phyloP scores from a whole-genome alignment of 1,140 invertebrate species.

The Solenopsis fugax region DNA sequence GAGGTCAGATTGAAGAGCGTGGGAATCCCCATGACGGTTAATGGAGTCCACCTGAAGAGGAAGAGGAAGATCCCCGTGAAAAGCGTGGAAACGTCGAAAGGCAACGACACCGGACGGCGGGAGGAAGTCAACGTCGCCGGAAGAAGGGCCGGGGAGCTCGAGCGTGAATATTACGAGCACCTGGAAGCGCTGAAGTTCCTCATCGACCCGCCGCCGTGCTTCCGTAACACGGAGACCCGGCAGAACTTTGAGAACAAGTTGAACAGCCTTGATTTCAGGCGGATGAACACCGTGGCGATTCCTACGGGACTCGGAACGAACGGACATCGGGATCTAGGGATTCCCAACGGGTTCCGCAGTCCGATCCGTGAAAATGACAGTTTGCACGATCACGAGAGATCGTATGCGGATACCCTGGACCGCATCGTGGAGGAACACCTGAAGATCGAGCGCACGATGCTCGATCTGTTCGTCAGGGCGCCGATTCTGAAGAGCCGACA shows the following conservation, averaged over 20 bases:
- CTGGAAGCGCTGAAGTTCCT: constrained; percentile 80
- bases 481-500: constrained; percentile 74
- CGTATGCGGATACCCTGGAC: background rate
- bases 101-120: constrained; percentile 64
- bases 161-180: constrained; percentile 79
- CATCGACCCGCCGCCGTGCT: constrained; percentile 79
- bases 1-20: background rate
- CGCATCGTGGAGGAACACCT: constrained; percentile 62
- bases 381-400: background rate
- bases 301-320: constrained; percentile 55
- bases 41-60: constrained; percentile 33
- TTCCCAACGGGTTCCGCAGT: background rate
- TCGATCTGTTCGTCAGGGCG: constrained; percentile 73
- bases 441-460: constrained; percentile 77
- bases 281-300: constrained; percentile 84
- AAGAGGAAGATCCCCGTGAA: constrained; percentile 32
- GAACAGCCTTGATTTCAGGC: constrained; percentile 81
- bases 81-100: constrained; percentile 27
- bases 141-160: constrained; percentile 67
- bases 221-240: constrained; percentile 69
- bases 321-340: background rate
- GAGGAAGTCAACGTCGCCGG: constrained; percentile 66
- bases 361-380: background rate
- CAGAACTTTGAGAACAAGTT: constrained; percentile 78
- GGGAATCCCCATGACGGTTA: constrained; percentile 3